Evolutionary conservation across 2,113 vertebrate genomes (phyloP), one percentile per base, ranked within the genome.

Genomic region (Paraplagusia blochii): DNA sequence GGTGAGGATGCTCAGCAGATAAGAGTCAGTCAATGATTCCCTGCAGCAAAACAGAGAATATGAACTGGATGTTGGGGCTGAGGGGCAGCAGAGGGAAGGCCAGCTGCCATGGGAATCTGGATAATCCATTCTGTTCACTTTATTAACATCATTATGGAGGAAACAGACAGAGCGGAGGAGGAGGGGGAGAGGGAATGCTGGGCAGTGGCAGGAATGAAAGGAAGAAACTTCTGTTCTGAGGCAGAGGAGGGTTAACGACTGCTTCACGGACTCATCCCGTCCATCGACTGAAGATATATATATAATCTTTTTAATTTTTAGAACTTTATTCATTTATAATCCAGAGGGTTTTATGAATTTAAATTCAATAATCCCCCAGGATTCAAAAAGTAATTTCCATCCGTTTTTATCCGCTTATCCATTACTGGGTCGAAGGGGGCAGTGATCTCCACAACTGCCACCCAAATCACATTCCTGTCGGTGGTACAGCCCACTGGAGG

Each of bases 1-100:
- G 11, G 57, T 11, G 10, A 42, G 58, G 66, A 64, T 69, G 71
- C 69, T 39, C 69, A 73, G 72, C 13, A 29, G 78, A 85, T 81
- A 85, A 85, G 66, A 46, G 42, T 59, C 69, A 83, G 84, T 86
- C 76, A 84, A 81, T 79, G 75, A 79, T 85, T 87, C 67, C 69
- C 67, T 66, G 44, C 36, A 19, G 69, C 71, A 73, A n/a, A 80
- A 81, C 77, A 80, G 57, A 69, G 36, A 11, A 11, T 8, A 44
- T 33, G 44, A 63, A 71, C 46, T 4, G 69, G 46, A 71, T 29
- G 22, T 29, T 4, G 22, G 22, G 22, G 22, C 3, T 29, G 6
- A 6, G 72, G 69, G 53, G 10, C 67, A 68, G 72, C 63, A 44
- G 67, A 59, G 75, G 62, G 72, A 70, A 73, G 77, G 81, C 67